A percentile compares a stretch with the other conserved stretches of the same genome.
phyloP scores from a whole-genome alignment of 2,113 vertebrate genomes.

The Dryoscopus gambensis region DNA sequence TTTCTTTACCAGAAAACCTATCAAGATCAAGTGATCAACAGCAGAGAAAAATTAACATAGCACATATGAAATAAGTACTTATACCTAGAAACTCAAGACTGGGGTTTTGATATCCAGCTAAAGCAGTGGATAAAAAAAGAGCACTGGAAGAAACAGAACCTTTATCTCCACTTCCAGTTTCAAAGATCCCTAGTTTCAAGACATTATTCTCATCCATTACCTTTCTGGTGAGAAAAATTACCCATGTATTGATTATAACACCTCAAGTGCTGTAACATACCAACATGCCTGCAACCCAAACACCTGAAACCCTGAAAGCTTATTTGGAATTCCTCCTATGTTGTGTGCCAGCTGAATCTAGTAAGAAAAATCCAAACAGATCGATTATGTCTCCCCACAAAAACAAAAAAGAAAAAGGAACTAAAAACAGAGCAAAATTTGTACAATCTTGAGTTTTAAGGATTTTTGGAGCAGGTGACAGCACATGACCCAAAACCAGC shows the following conservation, averaged over 20 bases:
- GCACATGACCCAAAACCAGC: neutral
- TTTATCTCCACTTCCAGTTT: neutral
- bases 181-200: neutral
- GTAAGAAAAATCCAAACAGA: neutral
- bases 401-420: rapidly evolving
- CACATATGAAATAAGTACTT: neutral
- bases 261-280: neutral
- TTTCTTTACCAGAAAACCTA: neutral
- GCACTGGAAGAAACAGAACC: neutral
- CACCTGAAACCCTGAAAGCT: neutral
- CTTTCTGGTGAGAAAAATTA: neutral
- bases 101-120: neutral
- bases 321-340: neutral
- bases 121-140: neutral
- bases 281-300: neutral
- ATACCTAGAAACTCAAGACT: neutral
- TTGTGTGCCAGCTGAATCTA: neutral
- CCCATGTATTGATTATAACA: neutral
- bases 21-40: neutral
- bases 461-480: neutral
- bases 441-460: neutral
- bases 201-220: neutral
- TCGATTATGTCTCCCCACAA: neutral
- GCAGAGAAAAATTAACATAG: neutral
- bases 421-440: neutral